phyloP scores from a whole-genome alignment of 2,888 invertebrate genomes.

The Sipha maydis region DNA sequence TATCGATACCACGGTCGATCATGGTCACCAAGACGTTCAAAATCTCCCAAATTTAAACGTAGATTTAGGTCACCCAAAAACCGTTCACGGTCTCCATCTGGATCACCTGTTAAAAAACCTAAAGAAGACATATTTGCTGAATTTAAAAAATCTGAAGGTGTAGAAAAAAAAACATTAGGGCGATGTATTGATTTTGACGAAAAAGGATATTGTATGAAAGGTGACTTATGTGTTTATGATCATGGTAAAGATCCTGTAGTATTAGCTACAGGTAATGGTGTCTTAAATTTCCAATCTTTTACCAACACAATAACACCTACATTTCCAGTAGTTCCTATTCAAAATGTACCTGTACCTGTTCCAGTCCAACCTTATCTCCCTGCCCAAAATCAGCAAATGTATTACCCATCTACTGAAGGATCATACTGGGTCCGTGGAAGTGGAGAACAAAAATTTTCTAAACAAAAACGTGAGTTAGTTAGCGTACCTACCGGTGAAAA shows the following conservation, averaged over 20 bases:
- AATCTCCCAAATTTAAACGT: conserved; percentile 55
- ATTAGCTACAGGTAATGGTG: conserved; percentile 82
- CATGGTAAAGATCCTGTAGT: conserved; percentile 97
- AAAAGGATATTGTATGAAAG: conserved; percentile 95
- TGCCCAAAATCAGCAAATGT: conserved; percentile 64
- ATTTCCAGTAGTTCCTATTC: conserved; percentile 67
- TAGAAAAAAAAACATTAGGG: conserved; percentile 50
- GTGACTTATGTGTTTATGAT: conserved; percentile 96
- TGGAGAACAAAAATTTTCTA: conserved; percentile 53
- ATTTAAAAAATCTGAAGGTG: conserved; percentile 52
- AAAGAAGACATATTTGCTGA: conserved; percentile 60
- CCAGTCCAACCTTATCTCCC: conserved; percentile 65
- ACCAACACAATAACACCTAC: conserved; percentile 68
- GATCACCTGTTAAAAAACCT: conserved; percentile 49
- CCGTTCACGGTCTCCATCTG: conserved; percentile 37
- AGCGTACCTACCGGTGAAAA: conserved; percentile 62
- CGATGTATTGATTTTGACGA: conserved; percentile 71
- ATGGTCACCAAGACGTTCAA: conserved; percentile 55
- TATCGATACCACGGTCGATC: conserved; percentile 55
- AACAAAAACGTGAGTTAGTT: conserved; percentile 62
- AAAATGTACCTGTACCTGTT: conserved; percentile 63
- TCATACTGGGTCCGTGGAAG: conserved; percentile 58
- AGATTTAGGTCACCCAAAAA: conserved; percentile 57
- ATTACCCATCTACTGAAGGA: conserved; percentile 57
- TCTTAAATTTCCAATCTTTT: conserved; percentile 67